Conservation (phyloP, 2,797 vertebrate genomes). For the Cheirogaleus major region DNA sequence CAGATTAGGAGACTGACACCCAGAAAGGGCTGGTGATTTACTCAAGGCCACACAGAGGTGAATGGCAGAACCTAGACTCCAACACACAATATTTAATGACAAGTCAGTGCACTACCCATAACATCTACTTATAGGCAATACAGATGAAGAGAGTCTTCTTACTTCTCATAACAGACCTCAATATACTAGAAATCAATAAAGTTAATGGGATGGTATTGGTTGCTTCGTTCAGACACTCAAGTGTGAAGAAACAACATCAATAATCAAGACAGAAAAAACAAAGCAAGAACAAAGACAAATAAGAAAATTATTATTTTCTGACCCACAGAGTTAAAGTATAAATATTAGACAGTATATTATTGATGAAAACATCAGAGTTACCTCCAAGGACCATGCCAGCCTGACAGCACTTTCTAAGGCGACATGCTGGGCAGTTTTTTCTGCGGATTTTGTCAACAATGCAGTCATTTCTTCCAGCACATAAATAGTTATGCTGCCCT, state of each 20-base stretch:
- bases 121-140: not conserved
- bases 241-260: not conserved
- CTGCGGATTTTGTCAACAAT: conserved; percentile 99
- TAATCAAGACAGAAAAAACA: not conserved
- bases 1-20: not conserved
- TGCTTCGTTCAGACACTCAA: not conserved
- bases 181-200: not conserved
- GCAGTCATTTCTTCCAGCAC: conserved; percentile 98
- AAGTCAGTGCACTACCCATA: not conserved
- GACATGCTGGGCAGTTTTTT: conserved; percentile 98
- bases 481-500: conserved; percentile 99
- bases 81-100: not conserved
- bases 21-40: not conserved
- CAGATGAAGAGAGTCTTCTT: not conserved
- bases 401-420: conserved; percentile 97
- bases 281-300: not conserved
- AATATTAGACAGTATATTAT: not conserved
- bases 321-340: not conserved
- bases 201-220: not conserved
- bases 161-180: not conserved
- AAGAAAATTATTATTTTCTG: not conserved
- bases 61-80: not conserved
- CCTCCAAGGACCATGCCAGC: conserved; percentile 99
- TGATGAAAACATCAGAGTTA: conserved; percentile 80
- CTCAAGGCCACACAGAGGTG: not conserved